Base-by-base conservation (phyloP, 2,113 vertebrate genomes). In the Tenebrosternarchus preto region DNA sequence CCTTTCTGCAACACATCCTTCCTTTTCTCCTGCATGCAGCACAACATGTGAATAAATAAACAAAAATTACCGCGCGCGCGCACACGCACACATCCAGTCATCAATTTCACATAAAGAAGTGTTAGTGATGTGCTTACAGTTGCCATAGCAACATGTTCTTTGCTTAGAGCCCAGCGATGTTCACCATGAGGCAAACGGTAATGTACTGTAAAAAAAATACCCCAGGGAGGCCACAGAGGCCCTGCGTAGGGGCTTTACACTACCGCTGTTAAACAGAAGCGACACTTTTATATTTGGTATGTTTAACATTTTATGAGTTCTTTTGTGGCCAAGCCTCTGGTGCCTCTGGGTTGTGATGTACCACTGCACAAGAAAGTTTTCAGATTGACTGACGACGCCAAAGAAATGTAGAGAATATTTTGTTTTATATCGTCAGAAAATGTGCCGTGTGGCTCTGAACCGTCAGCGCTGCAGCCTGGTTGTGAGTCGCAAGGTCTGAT, bases 51-150 rank as follows among this genome's bases (percentile, higher is more conserved):
- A 76, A n/a, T 2, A 8, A 69, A 36, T 36, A 36, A 36, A 36
- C 6, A 17, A 25, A 43, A 27, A 31, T 46, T 46, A n/a, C n/a
- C n/a, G n/a, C n/a, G n/a, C n/a, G n/a, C n/a, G n/a, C n/a, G n/a
- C n/a, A n/a, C n/a, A n/a, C 39, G 9, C 64, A 70, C 39, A 29
- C 76, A 33, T 31, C 17, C 46, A 73, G 31, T 59, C 77, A 71
- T 76, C 39, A 46, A 66, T 80, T 43, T 25, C 53, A 12, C 39
- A 68, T 61, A 81, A 77, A 68, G 39, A 73, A 77, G 2, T 74
- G n/a, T 74, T 73, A n/a, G 9, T 73, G 69, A 74, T 81, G 19
- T 69, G 80, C 71, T 77, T 80, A 84, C 72, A 66, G 68, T 84
- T n/a, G 67, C 75, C 64, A 33, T 57, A 63, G 59, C 73, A 43